These are phyloP conservation scores for Vombatus ursinus DNA, from an alignment of 2,113 vertebrate species.

Conservation along the genomic window DNA sequence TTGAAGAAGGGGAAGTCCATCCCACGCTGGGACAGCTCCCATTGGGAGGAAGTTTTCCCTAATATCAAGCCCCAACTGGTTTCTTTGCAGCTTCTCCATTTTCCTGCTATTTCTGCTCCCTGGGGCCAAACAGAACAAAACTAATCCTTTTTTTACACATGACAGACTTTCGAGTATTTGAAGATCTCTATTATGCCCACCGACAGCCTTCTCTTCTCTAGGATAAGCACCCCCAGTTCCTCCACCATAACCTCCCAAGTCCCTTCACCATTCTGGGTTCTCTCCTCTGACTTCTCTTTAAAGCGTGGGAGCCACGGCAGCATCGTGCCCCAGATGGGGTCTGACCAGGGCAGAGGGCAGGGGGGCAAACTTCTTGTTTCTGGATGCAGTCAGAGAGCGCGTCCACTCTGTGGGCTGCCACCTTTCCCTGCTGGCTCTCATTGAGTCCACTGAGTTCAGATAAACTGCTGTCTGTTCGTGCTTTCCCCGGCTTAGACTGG, in stretches of 20 bases:
- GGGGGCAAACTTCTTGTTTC: no score
- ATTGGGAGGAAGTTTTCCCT: not conserved
- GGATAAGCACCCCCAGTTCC: not conserved
- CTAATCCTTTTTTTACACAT: not conserved
- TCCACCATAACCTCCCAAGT: not conserved
- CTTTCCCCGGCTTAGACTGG: not conserved
- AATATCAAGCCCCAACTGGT: not conserved
- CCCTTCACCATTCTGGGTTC: not conserved
- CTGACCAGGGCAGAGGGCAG: not conserved
- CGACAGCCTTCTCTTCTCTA: not conserved
- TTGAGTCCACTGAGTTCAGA: not conserved
- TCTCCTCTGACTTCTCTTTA: not conserved
- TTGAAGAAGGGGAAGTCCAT: no score
- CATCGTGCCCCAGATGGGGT: fast-evolving
- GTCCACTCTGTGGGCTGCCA: not conserved
- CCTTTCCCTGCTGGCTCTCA: no score
- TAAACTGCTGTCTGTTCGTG: not conserved
- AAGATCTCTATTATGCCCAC: not conserved
- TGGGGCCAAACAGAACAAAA: not conserved
- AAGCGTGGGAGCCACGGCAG: not conserved
- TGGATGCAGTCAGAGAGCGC: not conserved
- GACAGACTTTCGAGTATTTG: not conserved
- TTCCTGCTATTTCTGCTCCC: not conserved
- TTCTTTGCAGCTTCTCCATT: not conserved
- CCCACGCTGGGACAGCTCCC: not conserved